These are phyloP conservation scores for Willisornis vidua DNA, from an alignment of 2,113 vertebrate genomes.

Conservation along the genomic window DNA sequence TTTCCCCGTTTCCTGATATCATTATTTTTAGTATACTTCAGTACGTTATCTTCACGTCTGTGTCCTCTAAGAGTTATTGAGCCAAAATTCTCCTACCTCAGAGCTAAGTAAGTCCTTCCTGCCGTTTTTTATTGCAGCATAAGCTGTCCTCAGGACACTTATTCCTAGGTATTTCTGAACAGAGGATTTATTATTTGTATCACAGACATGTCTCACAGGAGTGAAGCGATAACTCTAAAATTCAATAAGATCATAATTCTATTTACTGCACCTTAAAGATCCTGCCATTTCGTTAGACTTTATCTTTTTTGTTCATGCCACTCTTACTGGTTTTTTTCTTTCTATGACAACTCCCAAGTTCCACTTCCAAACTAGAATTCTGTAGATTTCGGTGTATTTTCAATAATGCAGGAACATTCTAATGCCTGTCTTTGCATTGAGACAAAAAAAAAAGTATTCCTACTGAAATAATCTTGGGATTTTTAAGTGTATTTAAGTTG, in stretches of 20 bases:
- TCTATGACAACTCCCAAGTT: neutral
- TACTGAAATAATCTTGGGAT: neutral
- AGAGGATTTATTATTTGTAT: neutral
- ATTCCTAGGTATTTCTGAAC: neutral
- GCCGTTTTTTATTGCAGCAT: neutral
- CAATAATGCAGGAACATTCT: neutral
- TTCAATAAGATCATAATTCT: neutral
- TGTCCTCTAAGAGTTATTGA: neutral
- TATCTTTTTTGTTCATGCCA: neutral
- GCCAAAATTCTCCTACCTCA: neutral
- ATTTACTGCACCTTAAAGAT: neutral
- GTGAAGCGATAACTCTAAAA: neutral
- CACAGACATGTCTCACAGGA: neutral
- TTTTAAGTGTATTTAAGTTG: neutral
- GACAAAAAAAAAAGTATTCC: neutral
- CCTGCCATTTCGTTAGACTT: neutral
- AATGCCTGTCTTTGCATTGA: neutral
- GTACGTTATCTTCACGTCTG: neutral
- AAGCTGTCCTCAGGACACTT: neutral
- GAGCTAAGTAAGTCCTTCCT: neutral
- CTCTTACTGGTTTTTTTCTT: neutral
- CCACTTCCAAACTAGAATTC: neutral
- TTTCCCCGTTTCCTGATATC: neutral
- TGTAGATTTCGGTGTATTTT: neutral
- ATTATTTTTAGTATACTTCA: neutral